A percentile compares a stretch with the other conserved stretches of the same genome.
phyloP scores from a whole-genome alignment of 92 coral and sea anemone species.

The Phenganax subtilis region DNA sequence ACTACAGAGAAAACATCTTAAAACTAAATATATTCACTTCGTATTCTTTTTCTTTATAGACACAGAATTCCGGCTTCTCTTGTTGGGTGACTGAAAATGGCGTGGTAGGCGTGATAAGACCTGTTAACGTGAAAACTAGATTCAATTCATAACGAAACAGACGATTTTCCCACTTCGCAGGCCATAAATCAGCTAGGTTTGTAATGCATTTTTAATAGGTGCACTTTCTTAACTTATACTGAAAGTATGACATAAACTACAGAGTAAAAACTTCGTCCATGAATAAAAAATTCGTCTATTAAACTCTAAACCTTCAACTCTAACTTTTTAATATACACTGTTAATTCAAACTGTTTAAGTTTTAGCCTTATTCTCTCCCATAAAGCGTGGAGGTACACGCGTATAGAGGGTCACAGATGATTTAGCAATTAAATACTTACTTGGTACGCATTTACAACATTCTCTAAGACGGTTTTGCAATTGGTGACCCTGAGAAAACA shows the following conservation, averaged over 20 bases:
- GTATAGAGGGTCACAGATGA: no score
- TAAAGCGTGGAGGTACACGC: no score
- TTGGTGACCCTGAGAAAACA: conserved; percentile 3
- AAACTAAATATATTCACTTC: neutral
- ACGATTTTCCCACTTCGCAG: neutral
- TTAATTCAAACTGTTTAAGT: no score
- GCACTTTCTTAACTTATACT: neutral
- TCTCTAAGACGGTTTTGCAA: conserved; percentile 7
- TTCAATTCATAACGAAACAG: neutral
- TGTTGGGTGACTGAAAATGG: neutral
- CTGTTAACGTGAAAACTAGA: neutral
- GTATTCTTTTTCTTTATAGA: conserved; percentile 1
- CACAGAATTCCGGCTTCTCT: conserved; percentile 10
- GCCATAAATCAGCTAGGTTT: neutral
- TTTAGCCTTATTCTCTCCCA: no score
- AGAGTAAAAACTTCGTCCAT: neutral
- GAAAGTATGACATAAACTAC: neutral
- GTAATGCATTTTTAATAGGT: neutral
- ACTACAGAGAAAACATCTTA: neutral
- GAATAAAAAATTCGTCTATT: neutral
- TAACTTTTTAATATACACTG: no score
- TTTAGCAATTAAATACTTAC: neutral
- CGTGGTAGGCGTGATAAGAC: neutral
- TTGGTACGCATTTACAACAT: conserved; percentile 33
- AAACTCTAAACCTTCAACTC: no score